Base-by-base conservation (phyloP, 1,140 invertebrate genomes). In the Mercenaria mercenaria region DNA sequence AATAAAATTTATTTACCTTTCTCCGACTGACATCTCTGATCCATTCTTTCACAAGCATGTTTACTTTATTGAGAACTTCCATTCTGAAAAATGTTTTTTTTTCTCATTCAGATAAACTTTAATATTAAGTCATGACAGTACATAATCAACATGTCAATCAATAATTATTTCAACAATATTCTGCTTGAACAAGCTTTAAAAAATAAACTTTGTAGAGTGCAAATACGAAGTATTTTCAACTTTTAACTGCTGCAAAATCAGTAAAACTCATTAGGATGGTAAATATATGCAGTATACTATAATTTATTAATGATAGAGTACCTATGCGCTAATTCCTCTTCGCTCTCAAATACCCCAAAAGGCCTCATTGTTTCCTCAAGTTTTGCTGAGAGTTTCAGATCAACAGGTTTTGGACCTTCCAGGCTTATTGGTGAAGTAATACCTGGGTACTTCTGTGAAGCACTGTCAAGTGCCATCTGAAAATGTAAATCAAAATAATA, bases 401-500 rank as follows among this genome's bases (percentile, higher is more conserved):
- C 99, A 91, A 97, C 97, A 0, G 97, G 97, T 95, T 98, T 98
- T 26, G 99, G 99, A 77, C 97, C 97, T 93, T 98, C 98, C 92
- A 97, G 96, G 92, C 98, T 99, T 89, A 99, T 99, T 67, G 99
- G 98, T 43, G 98, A 98, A 8, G 99, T 99, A 97, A 99, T 98
- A 59, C 99, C 99, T 32, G 92, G 93, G 77, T 94, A 95, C 61
- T 93, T 94, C 79, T 91, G 82, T 29, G 82, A 89, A 52, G 90
- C 23, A 52, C 77, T 79, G 52, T 92, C 91, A 41, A 91, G 84
- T 43, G 92, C 88, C 93, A 93, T 93, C 88, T 91, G 34, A 61
- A 91, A 88, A 77, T n/a, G n/a, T n/a, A n/a, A n/a, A n/a, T n/a
- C n/a, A n/a, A n/a, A n/a, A n/a, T n/a, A n/a, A n/a, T 69, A 85